A percentile compares a stretch with the other conserved stretches of the same genome.
phyloP scores from a whole-genome alignment of 2,888 invertebrate species.

The Lepidocyrtinus sp. region DNA sequence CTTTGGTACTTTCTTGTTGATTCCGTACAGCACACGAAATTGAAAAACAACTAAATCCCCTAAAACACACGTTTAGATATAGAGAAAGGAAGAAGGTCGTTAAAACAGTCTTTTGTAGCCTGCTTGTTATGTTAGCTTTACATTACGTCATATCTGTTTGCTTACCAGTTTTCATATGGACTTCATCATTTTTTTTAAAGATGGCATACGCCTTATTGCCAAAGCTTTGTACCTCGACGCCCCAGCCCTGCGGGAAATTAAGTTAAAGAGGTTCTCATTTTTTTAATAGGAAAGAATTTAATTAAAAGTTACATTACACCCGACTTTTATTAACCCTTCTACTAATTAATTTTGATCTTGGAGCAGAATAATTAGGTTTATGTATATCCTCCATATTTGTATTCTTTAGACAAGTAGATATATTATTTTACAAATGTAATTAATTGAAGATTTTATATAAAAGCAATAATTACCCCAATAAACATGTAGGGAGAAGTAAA shows the following conservation, averaged over 20 bases:
- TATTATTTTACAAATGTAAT: too few relatives aligned
- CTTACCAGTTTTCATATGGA: slow-evolving; percentile 30
- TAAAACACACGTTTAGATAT: not conserved
- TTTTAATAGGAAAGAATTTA: too few relatives aligned
- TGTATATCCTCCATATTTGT: too few relatives aligned
- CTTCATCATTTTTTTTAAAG: slow-evolving; percentile 28
- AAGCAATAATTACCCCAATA: slow-evolving; percentile 58
- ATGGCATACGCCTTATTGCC: slow-evolving; percentile 40
- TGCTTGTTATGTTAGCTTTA: not conserved
- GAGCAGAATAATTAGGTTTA: too few relatives aligned
- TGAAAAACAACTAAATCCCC: slow-evolving; percentile 47
- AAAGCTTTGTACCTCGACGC: slow-evolving; percentile 47
- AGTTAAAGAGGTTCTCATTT: too few relatives aligned
- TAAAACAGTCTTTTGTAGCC: not conserved
- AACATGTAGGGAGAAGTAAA: slow-evolving; percentile 56
- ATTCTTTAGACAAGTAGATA: too few relatives aligned
- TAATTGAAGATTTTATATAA: too few relatives aligned
- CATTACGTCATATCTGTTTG: too few relatives aligned
- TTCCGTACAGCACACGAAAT: slow-evolving; percentile 46
- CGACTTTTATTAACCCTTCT: too few relatives aligned
- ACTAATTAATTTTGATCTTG: too few relatives aligned
- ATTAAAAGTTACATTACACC: too few relatives aligned
- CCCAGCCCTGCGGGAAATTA: too few relatives aligned
- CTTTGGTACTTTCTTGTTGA: slow-evolving; percentile 38
- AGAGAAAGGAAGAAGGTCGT: not conserved